Percentiles rank a stretch among this genome's conserved stretches.
Evolutionary conservation across 2,888 invertebrate genomes (phyloP).

Genomic region (Ariolimax columbianus): DNA sequence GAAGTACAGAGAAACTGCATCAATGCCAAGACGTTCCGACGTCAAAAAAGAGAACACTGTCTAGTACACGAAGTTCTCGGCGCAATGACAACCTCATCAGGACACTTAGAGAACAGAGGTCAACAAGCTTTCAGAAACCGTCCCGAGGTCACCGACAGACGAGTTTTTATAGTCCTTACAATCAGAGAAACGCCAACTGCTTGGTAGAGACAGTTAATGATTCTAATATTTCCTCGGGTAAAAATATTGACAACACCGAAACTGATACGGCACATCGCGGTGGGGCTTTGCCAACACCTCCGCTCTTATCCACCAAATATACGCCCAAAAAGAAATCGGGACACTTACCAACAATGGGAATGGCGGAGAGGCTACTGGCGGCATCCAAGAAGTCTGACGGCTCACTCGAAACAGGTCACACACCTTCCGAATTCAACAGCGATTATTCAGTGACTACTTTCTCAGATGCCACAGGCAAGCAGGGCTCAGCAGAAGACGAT

Average conservation of each 20-base stretch:
- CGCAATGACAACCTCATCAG: neutral
- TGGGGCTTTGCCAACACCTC: neutral
- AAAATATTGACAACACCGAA: neutral
- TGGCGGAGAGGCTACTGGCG: conserved; percentile 5
- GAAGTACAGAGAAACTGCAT: neutral
- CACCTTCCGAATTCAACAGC: neutral
- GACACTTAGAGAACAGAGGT: neutral
- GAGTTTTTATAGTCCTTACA: neutral
- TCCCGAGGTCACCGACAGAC: too few relatives aligned
- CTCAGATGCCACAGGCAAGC: neutral
- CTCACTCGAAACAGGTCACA: neutral
- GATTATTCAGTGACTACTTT: neutral
- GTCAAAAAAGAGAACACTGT: neutral
- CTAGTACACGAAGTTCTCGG: neutral
- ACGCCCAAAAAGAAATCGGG: neutral
- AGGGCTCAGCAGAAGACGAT: neutral
- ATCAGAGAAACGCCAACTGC: neutral
- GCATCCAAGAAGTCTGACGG: neutral
- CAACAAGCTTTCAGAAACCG: neutral
- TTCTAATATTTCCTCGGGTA: neutral
- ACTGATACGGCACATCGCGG: too few relatives aligned
- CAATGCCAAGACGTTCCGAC: too few relatives aligned
- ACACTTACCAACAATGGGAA: conserved; percentile 18
- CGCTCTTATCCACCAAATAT: too few relatives aligned
- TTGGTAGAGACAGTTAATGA: neutral